Evolutionary conservation across 2,797 vertebrate genomes (phyloP).

Genomic region (Fratercula arctica): DNA sequence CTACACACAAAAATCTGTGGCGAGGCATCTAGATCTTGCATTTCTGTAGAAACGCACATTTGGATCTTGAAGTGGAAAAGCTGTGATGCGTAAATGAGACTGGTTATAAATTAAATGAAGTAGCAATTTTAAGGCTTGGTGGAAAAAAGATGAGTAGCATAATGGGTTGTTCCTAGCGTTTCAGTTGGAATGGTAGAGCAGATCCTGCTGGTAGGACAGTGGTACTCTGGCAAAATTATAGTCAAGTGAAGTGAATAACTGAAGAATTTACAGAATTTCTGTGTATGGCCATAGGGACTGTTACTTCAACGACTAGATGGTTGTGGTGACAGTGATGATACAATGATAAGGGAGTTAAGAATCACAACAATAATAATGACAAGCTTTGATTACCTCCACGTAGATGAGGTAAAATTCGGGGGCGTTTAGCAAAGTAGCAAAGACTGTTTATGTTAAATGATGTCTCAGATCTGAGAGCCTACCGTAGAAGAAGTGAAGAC

Average conservation of each 20-base stretch:
- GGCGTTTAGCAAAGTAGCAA: not conserved
- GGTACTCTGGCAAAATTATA: not conserved
- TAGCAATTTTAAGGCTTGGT: slow-evolving; percentile 32
- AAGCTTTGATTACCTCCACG: not conserved
- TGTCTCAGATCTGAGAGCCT: not conserved
- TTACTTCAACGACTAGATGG: not conserved
- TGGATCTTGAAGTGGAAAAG: slow-evolving; percentile 12
- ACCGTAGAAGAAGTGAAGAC: not conserved
- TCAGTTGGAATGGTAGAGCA: not conserved
- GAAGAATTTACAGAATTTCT: not conserved
- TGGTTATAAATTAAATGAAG: slow-evolving; percentile 38
- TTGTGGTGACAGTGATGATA: not conserved
- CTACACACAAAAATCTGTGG: slow-evolving; percentile 32
- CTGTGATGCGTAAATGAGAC: slow-evolving; percentile 19
- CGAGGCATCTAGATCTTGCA: not conserved
- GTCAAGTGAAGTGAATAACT: not conserved
- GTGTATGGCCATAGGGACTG: not conserved
- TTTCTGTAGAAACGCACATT: slow-evolving; percentile 1
- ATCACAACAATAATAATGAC: not conserved
- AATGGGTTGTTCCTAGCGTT: not conserved
- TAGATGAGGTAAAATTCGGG: not conserved
- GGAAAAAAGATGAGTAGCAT: not conserved
- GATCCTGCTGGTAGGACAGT: not conserved
- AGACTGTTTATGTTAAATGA: not conserved
- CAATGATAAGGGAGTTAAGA: not conserved